Evolutionary conservation across 2,113 vertebrate genomes (phyloP).

Genomic region (Odontesthes bonariensis): DNA sequence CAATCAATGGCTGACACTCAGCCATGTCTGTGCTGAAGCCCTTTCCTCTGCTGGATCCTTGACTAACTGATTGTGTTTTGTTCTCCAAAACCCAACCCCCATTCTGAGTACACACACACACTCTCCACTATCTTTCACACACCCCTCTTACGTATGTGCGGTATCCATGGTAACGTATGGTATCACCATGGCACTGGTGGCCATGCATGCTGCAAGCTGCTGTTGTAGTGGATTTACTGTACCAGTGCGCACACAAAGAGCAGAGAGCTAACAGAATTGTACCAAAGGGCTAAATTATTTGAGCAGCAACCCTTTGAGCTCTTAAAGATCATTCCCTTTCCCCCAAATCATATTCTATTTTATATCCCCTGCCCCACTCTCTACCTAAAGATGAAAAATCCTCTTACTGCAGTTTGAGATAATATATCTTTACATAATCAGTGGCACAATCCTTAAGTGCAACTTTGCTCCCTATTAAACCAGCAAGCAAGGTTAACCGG

Average conservation of each 20-base stretch:
- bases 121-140: conserved; percentile 45
- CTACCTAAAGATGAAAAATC: conserved; percentile 30
- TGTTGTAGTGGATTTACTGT: conserved; percentile 71
- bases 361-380: conserved; percentile 4
- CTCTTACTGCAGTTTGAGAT: conserved; percentile 3
- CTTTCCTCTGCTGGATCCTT: conserved; percentile 29
- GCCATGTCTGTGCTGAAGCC: conserved; percentile 31
- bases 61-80: conserved; percentile 57
- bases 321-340: conserved; percentile 28
- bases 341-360: conserved; percentile 22
- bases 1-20: conserved; percentile 34
- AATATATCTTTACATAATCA: conserved; percentile 34
- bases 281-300: conserved; percentile 47
- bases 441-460: background rate
- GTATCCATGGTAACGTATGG: conserved; percentile 83
- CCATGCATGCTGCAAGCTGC: conserved; percentile 62
- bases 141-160: conserved; percentile 70
- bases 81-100: conserved; percentile 65
- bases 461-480: conserved; percentile 48
- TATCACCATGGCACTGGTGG: conserved; percentile 74
- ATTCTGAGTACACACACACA: conserved; percentile 34
- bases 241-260: conserved; percentile 46
- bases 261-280: conserved; percentile 33
- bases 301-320: conserved; percentile 38
- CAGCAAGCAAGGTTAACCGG: conserved; percentile 49